phyloP scores from a whole-genome alignment of 2,113 vertebrate genomes.

The Lophius piscatorius region DNA sequence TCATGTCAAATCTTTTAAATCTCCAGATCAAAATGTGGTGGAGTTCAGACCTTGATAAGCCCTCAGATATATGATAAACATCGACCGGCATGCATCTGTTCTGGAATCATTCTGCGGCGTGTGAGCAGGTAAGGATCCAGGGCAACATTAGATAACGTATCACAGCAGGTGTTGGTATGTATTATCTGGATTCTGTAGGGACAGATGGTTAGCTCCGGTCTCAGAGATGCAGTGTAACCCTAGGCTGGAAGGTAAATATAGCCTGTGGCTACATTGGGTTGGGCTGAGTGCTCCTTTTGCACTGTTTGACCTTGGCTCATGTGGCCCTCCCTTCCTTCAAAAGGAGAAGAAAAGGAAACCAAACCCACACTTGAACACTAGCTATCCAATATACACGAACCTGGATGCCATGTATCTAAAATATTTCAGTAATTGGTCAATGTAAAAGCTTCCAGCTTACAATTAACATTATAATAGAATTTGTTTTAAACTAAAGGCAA shows the following conservation, averaged over 20 bases:
- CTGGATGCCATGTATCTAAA: not conserved
- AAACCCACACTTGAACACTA: slow-evolving; percentile 1
- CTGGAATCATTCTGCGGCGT: slow-evolving; percentile 42
- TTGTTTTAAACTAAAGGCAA: too few relatives aligned
- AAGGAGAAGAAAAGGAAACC: slow-evolving; percentile 28
- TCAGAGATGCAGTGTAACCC: slow-evolving; percentile 63
- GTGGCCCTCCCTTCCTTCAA: slow-evolving; percentile 38
- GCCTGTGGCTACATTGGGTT: slow-evolving; percentile 50
- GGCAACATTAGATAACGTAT: slow-evolving; percentile 46
- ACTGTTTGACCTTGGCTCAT: slow-evolving; percentile 70
- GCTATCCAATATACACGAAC: too few relatives aligned
- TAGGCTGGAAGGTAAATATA: slow-evolving; percentile 74
- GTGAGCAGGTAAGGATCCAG: slow-evolving; percentile 38
- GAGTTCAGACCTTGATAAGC: slow-evolving; percentile 28
- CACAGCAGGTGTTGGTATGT: slow-evolving; percentile 48
- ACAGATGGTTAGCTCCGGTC: slow-evolving; percentile 39
- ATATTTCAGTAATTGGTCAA: not conserved
- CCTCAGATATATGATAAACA: slow-evolving; percentile 40
- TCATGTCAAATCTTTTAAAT: slow-evolving; percentile 33
- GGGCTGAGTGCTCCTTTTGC: slow-evolving; percentile 60
- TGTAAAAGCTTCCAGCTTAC: not conserved
- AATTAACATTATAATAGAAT: too few relatives aligned
- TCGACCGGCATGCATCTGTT: slow-evolving; percentile 39
- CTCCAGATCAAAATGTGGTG: slow-evolving; percentile 40
- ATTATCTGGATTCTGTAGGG: slow-evolving; percentile 38